Base-by-base conservation (phyloP, 2,797 vertebrate species). In the Pempheris klunzingeri region DNA sequence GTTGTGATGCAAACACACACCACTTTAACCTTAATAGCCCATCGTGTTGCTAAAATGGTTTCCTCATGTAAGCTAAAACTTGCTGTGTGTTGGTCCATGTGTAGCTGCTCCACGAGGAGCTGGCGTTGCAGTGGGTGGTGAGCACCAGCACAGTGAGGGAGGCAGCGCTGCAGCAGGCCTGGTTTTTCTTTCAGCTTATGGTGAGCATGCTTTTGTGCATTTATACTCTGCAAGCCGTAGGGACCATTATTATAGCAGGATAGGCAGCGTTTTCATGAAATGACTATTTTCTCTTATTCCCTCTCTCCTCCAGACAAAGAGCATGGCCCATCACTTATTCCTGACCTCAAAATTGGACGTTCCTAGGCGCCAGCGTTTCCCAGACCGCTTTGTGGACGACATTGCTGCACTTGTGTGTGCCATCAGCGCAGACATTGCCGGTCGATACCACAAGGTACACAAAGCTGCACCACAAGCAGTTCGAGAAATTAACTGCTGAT, bases 121-220 rank as follows among this genome's bases (percentile, higher is more conserved):
- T 98, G 91, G 96, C 95, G 0, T 88, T 98, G 43, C 97, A 98
- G 93, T 98, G 97, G 97, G 97, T 98, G 59, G 97, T 98, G 81
- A 97, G 97, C 71, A 94, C 94, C 87, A 97, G 96, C 38, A 61
- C 91, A 0, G 96, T 97, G 74, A 95, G 97, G 0, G 97, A 98
- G 75, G 95, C 96, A 0, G 93, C 96, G 0, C 89, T 98, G 65
- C 96, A 97, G 76, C 97, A 98, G 53, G 95, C 97, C 81, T 98
- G 97, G 97, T 97, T 97, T 90, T 98, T 98, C 94, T 97, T 98
- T 87, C 96, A 97, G 77, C 93, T 98, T 30, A 97, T 97, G 96
- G 97, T 97, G 81, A 83, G 95, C 90, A 30, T 72, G 10, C 22
- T 34, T 53, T 39, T 44, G 7, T 14, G 7, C 14, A 69, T 47